Conservation (phyloP, 2,113 vertebrate species). For the Pituophis catenifer region DNA sequence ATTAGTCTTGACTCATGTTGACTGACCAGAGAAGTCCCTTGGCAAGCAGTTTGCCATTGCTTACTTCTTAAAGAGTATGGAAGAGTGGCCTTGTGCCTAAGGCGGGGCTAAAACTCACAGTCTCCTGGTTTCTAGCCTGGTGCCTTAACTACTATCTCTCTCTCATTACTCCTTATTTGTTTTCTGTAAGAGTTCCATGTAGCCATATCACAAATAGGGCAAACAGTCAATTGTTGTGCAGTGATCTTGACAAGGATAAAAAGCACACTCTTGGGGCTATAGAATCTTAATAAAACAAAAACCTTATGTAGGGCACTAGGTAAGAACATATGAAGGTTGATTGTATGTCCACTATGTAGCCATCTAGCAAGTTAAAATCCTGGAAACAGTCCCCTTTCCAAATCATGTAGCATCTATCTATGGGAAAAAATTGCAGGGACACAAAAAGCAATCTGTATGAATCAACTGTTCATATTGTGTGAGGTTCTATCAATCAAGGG, state of each 20-base stretch:
- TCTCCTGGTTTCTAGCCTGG: neutral
- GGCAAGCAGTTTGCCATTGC: neutral
- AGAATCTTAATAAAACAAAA: neutral
- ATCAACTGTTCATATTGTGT: neutral
- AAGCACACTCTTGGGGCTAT: neutral
- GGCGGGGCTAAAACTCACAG: neutral
- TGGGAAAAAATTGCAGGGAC: neutral
- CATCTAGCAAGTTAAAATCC: neutral
- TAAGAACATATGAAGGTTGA: neutral
- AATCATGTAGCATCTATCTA: neutral
- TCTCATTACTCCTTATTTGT: neutral
- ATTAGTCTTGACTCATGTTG: neutral
- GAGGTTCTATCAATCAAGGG: slow-evolving; percentile 10
- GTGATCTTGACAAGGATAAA: neutral
- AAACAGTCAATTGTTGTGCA: neutral
- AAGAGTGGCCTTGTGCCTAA: neutral
- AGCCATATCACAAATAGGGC: neutral
- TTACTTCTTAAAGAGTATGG: neutral
- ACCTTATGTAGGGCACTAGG: neutral
- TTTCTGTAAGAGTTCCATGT: neutral
- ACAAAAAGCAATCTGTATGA: neutral
- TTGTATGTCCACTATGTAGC: too few relatives aligned
- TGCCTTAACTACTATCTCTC: neutral
- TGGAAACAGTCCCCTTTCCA: neutral
- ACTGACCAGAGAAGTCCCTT: neutral